Conservation (phyloP, 2,113 vertebrate genomes). For the Myxocyprinus asiaticus region DNA sequence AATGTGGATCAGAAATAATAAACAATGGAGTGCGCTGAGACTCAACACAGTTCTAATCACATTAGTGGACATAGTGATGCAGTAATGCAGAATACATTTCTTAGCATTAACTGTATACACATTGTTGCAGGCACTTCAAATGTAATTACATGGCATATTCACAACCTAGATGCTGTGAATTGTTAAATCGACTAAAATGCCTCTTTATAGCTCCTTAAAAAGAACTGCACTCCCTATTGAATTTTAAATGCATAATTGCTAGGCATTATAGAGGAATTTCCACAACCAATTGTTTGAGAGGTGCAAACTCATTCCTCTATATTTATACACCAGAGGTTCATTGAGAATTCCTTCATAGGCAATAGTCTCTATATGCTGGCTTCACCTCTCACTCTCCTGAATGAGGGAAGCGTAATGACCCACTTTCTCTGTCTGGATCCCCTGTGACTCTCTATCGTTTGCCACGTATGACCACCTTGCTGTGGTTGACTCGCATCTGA, state of each 20-base stretch:
- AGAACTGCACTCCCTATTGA: conserved; percentile 50
- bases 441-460: conserved; percentile 61
- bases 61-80: conserved; percentile 26
- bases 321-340: conserved; percentile 56
- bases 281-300: conserved; percentile 52
- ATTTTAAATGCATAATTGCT: conserved; percentile 59
- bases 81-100: background rate
- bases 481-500: conserved; percentile 65
- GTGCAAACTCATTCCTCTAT: conserved; percentile 48
- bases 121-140: conserved; percentile 15
- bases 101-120: background rate
- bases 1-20: conserved; percentile 31
- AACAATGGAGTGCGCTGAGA: conserved; percentile 16
- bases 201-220: conserved; percentile 24
- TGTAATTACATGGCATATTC: conserved; percentile 8
- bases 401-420: conserved; percentile 71
- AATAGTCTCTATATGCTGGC: conserved; percentile 48
- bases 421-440: conserved; percentile 69
- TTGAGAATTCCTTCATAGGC: conserved; percentile 30
- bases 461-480: conserved; percentile 75
- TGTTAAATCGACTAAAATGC: conserved; percentile 26
- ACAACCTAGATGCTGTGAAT: background rate
- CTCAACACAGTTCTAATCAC: conserved; percentile 35
- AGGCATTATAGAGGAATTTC: conserved; percentile 52
- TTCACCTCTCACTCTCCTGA: conserved; percentile 19